These are phyloP conservation scores for Drosophila elegans DNA, from an alignment of 1,140 invertebrate species.

Conservation along the genomic window DNA sequence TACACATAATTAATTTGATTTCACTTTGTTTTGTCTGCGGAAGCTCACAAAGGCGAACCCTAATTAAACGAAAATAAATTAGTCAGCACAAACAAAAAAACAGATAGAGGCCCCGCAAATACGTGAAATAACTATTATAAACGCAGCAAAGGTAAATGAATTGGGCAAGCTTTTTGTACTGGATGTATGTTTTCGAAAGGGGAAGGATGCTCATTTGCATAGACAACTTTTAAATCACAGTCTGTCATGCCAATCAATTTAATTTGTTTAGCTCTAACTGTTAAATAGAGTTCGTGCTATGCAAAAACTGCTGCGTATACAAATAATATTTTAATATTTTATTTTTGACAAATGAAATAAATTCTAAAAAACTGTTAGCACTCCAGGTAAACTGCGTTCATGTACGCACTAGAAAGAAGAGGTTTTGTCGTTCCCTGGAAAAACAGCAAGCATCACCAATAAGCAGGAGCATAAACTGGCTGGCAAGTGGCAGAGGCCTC, in stretches of 20 bases:
- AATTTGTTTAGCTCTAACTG: too few relatives aligned
- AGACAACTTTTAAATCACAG: too few relatives aligned
- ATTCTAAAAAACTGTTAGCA: background rate
- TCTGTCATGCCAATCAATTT: too few relatives aligned
- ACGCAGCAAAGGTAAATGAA: constrained; percentile 6
- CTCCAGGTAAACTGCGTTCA: background rate
- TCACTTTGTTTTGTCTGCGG: background rate
- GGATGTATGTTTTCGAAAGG: too few relatives aligned
- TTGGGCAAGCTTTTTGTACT: background rate
- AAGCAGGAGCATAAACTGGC: constrained; percentile 10
- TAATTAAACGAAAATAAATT: constrained; percentile 62
- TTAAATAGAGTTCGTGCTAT: too few relatives aligned
- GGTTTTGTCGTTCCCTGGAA: background rate
- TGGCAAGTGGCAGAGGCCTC: constrained; percentile 9
- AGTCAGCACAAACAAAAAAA: constrained; percentile 15
- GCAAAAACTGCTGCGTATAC: too few relatives aligned
- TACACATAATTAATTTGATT: constrained; percentile 35
- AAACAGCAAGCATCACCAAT: constrained; percentile 25
- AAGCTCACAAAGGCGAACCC: constrained; percentile 13
- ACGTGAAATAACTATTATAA: background rate
- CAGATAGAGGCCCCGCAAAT: constrained; percentile 16
- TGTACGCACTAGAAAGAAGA: background rate
- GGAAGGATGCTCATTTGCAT: too few relatives aligned
- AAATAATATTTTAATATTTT: too few relatives aligned
- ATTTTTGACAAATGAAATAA: too few relatives aligned